Percentiles rank a stretch among this genome's conserved stretches.
Conservation (phyloP, 2,888 invertebrate genomes). For the Mythimna albipuncta region DNA sequence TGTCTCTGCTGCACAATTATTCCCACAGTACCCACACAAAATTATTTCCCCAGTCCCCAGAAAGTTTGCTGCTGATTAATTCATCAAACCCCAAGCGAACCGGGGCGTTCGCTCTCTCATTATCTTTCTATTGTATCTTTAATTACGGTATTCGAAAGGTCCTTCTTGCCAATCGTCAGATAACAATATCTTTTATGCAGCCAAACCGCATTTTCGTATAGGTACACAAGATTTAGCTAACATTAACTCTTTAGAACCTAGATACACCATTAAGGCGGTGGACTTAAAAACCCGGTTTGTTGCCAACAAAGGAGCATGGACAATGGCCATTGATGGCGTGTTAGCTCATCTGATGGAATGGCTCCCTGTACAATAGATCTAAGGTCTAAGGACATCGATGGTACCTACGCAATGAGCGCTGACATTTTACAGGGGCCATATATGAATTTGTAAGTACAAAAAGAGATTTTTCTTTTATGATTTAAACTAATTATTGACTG, state of each 20-base stretch:
- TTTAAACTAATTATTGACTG: too few relatives aligned
- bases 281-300: background rate
- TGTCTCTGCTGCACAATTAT: background rate
- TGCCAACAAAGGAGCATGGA: constrained; percentile 17
- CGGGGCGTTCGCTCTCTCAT: too few relatives aligned
- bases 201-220: background rate
- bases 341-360: constrained; percentile 21
- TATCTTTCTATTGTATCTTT: too few relatives aligned
- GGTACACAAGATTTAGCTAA: background rate
- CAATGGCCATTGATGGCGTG: constrained; percentile 10
- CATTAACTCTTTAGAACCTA: background rate
- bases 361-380: constrained; percentile 3
- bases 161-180: background rate
- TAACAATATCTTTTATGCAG: background rate
- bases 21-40: background rate
- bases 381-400: background rate
- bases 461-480: too few relatives aligned
- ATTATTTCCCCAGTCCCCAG: background rate
- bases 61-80: background rate
- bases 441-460: background rate
- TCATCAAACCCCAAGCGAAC: too few relatives aligned
- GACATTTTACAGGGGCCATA: background rate
- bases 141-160: background rate
- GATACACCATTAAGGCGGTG: background rate
- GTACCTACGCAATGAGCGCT: background rate